These are phyloP conservation scores for Mesorhabditis belari DNA, from an alignment of 2,888 invertebrate species.

Conservation along the genomic window DNA sequence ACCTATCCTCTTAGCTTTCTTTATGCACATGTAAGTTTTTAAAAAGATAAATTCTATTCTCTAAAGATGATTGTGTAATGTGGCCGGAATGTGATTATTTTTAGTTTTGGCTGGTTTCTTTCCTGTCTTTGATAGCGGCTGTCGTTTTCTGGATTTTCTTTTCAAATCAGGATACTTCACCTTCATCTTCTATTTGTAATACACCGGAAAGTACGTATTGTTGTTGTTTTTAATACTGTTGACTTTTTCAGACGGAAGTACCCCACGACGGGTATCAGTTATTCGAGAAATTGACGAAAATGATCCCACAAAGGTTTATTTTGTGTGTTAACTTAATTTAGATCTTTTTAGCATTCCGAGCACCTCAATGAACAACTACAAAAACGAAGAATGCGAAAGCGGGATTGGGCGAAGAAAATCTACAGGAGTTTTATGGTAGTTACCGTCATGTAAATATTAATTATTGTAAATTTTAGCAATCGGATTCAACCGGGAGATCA, in stretches of 20 bases:
- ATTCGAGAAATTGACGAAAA: neutral
- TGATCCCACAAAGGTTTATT: neutral
- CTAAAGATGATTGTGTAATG: neutral
- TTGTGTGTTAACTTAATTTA: too few species aligned
- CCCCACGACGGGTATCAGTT: neutral
- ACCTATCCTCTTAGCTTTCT: neutral
- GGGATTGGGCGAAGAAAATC: slow-evolving; percentile 37
- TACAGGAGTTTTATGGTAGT: slow-evolving; percentile 33
- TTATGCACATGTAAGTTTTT: neutral
- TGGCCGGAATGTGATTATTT: neutral
- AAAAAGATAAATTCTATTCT: neutral
- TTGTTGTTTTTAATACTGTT: too few species aligned
- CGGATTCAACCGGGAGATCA: slow-evolving; percentile 12
- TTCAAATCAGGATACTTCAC: too few species aligned
- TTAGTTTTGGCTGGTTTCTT: neutral
- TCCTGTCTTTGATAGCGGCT: neutral
- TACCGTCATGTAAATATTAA: neutral
- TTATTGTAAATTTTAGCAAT: slow-evolving; percentile 5
- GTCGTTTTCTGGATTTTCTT: neutral
- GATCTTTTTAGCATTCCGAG: neutral
- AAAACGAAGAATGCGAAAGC: slow-evolving; percentile 33
- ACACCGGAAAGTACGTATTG: too few species aligned
- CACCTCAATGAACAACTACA: too few species aligned
- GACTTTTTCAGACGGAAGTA: neutral
- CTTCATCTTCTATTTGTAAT: too few species aligned